Conservation (phyloP, 2,888 invertebrate species). For the Ceraclea dissimilis region DNA sequence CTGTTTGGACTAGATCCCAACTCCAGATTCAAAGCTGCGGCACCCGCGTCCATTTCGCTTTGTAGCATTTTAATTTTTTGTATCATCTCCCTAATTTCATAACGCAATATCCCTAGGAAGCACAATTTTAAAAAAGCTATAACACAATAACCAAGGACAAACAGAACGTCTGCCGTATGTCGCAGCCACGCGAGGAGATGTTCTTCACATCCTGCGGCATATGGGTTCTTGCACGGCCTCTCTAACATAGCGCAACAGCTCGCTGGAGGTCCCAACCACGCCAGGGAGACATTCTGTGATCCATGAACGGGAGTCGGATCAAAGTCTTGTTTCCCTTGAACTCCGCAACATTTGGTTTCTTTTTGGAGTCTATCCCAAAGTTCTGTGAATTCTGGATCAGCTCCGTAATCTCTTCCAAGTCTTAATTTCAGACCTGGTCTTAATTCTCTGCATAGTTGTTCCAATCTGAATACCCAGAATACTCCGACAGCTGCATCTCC, state of each 20-base stretch:
- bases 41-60: constrained; percentile 54
- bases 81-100: constrained; percentile 87
- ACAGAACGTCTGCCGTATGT: constrained; percentile 72
- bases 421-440: constrained; percentile 57
- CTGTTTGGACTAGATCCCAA: constrained; percentile 41
- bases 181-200: constrained; percentile 66
- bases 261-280: constrained; percentile 32
- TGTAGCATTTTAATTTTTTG: constrained; percentile 79
- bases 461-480: constrained; percentile 77
- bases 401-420: constrained; percentile 62
- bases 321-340: constrained; percentile 47
- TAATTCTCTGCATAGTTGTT: constrained; percentile 66
- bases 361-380: constrained; percentile 72
- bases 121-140: constrained; percentile 83
- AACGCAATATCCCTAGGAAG: constrained; percentile 78
- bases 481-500: constrained; percentile 80
- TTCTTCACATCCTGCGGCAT: constrained; percentile 63
- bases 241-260: constrained; percentile 38
- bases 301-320: constrained; percentile 37
- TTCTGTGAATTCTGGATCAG: constrained; percentile 62
- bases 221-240: constrained; percentile 41
- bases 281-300: constrained; percentile 36
- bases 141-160: constrained; percentile 79
- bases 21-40: constrained; percentile 34
- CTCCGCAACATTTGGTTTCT: constrained; percentile 73